Conservation (phyloP, 2,888 invertebrate genomes). For the Xanthia togata region DNA sequence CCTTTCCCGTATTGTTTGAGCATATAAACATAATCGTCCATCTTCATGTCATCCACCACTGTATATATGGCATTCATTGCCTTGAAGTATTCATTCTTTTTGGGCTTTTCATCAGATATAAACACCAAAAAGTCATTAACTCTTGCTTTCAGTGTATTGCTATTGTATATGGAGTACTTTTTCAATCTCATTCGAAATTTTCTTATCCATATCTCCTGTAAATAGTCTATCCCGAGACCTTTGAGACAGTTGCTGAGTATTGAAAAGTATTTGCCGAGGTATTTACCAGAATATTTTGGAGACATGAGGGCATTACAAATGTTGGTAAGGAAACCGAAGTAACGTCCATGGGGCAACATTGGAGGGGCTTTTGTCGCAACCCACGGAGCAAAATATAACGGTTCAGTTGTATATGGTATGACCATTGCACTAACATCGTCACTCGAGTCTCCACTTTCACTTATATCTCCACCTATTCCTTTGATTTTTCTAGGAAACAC, state of each 20-base stretch:
- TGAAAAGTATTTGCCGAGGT: constrained; percentile 72
- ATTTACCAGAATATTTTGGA: constrained; percentile 66
- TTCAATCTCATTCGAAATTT: constrained; percentile 70
- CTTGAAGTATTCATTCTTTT: constrained; percentile 72
- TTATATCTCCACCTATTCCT: neutral
- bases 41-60: constrained; percentile 67
- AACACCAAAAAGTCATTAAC: constrained; percentile 70
- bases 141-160: constrained; percentile 66
- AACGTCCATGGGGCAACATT: constrained; percentile 72
- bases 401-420: neutral
- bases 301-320: constrained; percentile 74
- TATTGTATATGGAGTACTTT: constrained; percentile 69
- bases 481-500: constrained; percentile 7
- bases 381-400: neutral
- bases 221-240: constrained; percentile 67
- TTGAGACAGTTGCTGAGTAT: constrained; percentile 72
- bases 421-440: neutral
- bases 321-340: constrained; percentile 76
- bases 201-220: constrained; percentile 71
- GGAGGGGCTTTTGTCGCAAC: constrained; percentile 19
- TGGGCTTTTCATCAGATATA: constrained; percentile 69
- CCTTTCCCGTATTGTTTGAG: constrained; percentile 74
- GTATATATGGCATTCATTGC: constrained; percentile 76
- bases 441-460: neutral
- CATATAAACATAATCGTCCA: constrained; percentile 79